A percentile compares a stretch with the other conserved stretches of the same genome.
phyloP scores from a whole-genome alignment of 2,113 vertebrate species.

The Varanus salvator region DNA sequence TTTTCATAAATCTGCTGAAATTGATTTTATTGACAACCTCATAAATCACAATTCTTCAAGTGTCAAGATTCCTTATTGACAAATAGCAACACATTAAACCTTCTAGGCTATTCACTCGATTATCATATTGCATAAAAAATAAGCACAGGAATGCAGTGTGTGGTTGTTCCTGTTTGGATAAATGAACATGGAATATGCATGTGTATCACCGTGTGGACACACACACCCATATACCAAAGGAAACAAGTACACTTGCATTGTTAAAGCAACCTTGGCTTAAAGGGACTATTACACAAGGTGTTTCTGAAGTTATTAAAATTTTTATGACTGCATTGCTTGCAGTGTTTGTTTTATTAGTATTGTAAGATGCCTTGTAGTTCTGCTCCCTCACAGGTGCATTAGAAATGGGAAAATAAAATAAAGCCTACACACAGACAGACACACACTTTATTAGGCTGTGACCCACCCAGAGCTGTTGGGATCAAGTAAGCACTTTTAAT shows the following conservation, averaged over 20 bases:
- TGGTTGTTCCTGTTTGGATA: background rate
- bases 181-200: background rate
- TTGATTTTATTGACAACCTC: constrained; percentile 43
- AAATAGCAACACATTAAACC: constrained; percentile 21
- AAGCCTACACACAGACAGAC: background rate
- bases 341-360: constrained; percentile 7
- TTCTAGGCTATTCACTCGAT: constrained; percentile 32
- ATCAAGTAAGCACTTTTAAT: background rate
- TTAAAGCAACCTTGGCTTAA: constrained; percentile 7
- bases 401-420: background rate
- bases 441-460: background rate
- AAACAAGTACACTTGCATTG: background rate
- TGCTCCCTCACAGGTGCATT: background rate
- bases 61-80: constrained; percentile 33
- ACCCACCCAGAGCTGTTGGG: background rate
- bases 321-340: background rate
- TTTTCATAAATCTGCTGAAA: constrained; percentile 49
- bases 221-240: constrained; percentile 20
- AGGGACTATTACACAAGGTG: background rate
- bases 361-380: background rate
- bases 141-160: background rate
- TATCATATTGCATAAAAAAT: background rate
- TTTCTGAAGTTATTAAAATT: background rate
- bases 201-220: background rate
- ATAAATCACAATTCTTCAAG: constrained; percentile 55